Evolutionary conservation across 2,888 invertebrate species (phyloP).

Genomic region (Augochlorella aurata): DNA sequence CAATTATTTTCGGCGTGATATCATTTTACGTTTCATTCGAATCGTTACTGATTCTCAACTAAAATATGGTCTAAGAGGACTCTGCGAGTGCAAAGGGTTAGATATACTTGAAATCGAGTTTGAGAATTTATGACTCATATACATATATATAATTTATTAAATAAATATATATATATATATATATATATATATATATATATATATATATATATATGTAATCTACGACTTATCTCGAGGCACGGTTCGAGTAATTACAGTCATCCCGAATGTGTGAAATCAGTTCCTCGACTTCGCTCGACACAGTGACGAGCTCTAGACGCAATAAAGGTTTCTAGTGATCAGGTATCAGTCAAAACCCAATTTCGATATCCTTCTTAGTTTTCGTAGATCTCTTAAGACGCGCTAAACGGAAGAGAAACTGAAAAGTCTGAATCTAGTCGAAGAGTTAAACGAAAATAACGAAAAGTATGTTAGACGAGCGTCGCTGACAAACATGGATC

Average conservation of each 20-base stretch:
- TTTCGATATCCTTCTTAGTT: neutral
- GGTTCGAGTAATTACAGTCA: neutral
- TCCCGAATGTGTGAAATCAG: neutral
- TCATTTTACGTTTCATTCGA: no score
- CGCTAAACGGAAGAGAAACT: conserved; percentile 42
- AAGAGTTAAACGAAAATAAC: neutral
- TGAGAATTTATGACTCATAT: no score
- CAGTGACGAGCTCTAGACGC: neutral
- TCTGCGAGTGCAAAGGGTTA: no score
- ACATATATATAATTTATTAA: no score
- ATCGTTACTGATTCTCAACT: no score
- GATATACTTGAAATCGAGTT: no score
- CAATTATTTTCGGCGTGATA: no score
- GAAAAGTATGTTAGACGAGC: conserved; percentile 17
- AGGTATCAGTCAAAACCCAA: conserved; percentile 49
- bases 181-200: no score
- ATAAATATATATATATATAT: no score
- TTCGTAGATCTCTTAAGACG: conserved; percentile 64
- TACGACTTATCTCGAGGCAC: neutral
- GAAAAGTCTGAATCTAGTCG: neutral
- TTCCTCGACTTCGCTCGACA: neutral
- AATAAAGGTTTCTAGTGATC: neutral
- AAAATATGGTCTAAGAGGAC: no score
- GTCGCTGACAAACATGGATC: conserved; percentile 58
- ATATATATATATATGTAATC: neutral